Percentiles rank a stretch among this genome's conserved stretches.
Conservation (phyloP, 2,797 vertebrate genomes). For the Crypturellus tataupa region DNA sequence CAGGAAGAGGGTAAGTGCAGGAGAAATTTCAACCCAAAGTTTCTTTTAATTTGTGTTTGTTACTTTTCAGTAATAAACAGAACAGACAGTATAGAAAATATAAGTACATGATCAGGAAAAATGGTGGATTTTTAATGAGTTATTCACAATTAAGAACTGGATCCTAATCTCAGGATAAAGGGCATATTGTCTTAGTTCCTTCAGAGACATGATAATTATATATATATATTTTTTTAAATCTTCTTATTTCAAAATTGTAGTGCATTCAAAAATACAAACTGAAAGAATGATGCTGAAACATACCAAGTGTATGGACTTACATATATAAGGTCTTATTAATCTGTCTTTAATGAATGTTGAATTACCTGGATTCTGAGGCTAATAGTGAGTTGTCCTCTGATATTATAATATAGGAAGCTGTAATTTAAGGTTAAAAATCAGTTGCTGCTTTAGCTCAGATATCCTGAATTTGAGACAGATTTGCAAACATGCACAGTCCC, state of each 20-base stretch:
- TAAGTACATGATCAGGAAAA: neutral
- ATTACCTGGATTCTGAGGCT: neutral
- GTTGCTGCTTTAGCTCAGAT: neutral
- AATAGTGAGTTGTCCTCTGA: neutral
- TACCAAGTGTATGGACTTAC: neutral
- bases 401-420: neutral
- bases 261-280: neutral
- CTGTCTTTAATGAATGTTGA: neutral
- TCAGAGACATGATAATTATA: neutral
- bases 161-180: neutral
- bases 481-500: neutral
- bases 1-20: constrained; percentile 94
- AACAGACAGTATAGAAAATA: neutral
- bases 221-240: neutral
- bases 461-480: neutral
- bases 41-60: neutral
- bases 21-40: neutral
- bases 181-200: neutral
- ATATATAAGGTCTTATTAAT: neutral
- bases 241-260: neutral
- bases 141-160: neutral
- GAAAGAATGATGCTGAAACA: neutral
- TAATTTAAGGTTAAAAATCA: neutral
- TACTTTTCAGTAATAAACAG: neutral
- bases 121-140: neutral